phyloP scores from a whole-genome alignment of 2,113 vertebrate genomes.

The Dasyornis broadbenti region DNA sequence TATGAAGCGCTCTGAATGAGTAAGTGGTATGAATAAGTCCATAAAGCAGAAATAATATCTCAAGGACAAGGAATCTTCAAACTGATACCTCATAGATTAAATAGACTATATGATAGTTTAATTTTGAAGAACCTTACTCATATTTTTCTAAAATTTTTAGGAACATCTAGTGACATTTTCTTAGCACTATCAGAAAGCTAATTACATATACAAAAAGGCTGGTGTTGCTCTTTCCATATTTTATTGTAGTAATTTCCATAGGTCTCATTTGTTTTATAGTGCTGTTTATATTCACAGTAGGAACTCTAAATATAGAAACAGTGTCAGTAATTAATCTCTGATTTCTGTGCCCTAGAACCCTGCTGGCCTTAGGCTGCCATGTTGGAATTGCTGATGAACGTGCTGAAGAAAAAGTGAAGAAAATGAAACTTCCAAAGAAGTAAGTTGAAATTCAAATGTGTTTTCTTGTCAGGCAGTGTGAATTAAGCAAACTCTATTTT shows the following conservation, averaged over 20 bases:
- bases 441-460: conserved; percentile 68
- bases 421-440: conserved; percentile 88
- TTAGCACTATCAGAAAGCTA: background rate
- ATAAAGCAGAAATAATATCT: background rate
- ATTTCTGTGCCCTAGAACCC: conserved; percentile 77
- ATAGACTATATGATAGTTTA: background rate
- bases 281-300: background rate
- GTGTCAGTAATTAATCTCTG: background rate
- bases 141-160: background rate
- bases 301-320: background rate
- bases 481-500: background rate
- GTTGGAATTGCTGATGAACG: conserved; percentile 91
- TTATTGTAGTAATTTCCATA: background rate
- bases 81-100: background rate
- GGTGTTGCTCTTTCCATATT: background rate
- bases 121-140: background rate
- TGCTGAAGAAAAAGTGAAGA: conserved; percentile 90
- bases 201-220: background rate
- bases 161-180: background rate
- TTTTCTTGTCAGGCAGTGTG: background rate
- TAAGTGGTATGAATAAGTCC: background rate
- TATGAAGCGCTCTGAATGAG: background rate
- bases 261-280: background rate
- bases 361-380: conserved; percentile 91
- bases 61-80: background rate